Evolutionary conservation across 2,113 vertebrate species (phyloP).

Genomic region (Gyps fulvus): DNA sequence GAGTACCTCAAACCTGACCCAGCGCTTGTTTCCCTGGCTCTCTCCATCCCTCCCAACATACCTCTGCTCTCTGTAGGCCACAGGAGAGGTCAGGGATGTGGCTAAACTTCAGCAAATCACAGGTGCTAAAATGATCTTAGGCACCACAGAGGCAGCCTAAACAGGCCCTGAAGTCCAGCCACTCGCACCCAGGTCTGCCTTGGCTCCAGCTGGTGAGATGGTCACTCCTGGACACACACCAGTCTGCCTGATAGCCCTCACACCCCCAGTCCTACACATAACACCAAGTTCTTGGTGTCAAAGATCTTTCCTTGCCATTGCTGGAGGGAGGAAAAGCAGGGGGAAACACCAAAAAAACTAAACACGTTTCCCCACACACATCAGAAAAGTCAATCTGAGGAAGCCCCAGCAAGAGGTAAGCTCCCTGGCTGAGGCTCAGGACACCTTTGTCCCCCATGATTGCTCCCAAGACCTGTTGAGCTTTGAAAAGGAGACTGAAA

Average conservation of each 20-base stretch:
- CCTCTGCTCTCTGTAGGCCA: background rate
- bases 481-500: background rate
- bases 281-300: background rate
- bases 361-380: background rate
- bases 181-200: background rate
- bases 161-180: background rate
- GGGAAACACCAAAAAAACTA: background rate
- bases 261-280: background rate
- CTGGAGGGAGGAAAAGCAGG: background rate
- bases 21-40: rapidly evolving
- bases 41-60: background rate
- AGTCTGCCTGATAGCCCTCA: background rate
- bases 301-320: background rate
- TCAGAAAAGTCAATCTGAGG: background rate
- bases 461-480: background rate
- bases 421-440: background rate
- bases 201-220: background rate
- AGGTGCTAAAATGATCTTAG: background rate
- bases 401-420: background rate
- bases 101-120: background rate
- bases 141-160: background rate
- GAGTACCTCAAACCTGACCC: background rate
- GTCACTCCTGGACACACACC: background rate
- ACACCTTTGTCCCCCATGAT: background rate
- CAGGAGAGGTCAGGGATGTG: background rate